Evolutionary conservation across 2,797 vertebrate species (phyloP).

Genomic region (Myotis myotis): DNA sequence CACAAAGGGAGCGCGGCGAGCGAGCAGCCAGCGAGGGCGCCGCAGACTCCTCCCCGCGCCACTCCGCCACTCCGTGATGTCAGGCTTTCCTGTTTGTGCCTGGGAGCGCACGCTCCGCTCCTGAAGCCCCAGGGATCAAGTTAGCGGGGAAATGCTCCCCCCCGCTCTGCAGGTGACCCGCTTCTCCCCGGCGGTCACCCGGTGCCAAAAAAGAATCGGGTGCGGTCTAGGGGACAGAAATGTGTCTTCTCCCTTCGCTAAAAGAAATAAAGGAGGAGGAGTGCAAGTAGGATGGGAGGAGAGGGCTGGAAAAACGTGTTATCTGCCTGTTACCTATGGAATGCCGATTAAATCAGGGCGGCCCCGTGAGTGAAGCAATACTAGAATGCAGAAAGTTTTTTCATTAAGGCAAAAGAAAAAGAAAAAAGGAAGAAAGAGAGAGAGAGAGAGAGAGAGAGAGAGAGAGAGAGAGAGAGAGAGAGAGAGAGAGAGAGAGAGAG

Average conservation of each 20-base stretch:
- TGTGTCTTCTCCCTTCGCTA: background rate
- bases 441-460: no score
- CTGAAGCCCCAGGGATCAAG: slow-evolving; percentile 55
- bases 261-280: background rate
- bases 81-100: slow-evolving; percentile 79
- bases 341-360: slow-evolving; percentile 17
- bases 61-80: slow-evolving; percentile 74
- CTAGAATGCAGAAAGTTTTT: background rate
- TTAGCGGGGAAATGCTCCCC: background rate
- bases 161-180: background rate
- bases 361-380: background rate
- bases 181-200: slow-evolving; percentile 46
- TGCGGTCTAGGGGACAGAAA: background rate
- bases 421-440: background rate
- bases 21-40: slow-evolving; percentile 15
- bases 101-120: slow-evolving; percentile 56
- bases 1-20: slow-evolving; percentile 76
- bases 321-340: background rate
- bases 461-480: no score
- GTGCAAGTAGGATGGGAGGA: background rate
- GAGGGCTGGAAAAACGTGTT: background rate
- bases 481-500: no score
- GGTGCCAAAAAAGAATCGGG: slow-evolving; percentile 49
- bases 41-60: slow-evolving; percentile 74
- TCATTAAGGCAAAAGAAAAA: background rate